Evolutionary conservation across 2,113 vertebrate species (phyloP).

Genomic region (Zosterops hypoxanthus): DNA sequence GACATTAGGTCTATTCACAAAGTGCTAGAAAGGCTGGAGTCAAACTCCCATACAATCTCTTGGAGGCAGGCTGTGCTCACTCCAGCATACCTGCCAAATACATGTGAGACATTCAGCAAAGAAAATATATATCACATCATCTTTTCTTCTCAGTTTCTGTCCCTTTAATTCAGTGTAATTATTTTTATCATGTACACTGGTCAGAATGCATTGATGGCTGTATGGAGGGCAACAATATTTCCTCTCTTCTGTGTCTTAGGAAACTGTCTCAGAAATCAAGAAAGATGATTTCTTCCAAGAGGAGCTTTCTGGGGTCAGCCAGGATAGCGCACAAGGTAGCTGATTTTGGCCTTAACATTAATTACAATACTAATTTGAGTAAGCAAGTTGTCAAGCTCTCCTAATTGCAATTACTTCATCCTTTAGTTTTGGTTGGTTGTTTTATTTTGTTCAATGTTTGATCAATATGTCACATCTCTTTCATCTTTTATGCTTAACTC

Average conservation of each 20-base stretch:
- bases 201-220: not conserved
- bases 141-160: not conserved
- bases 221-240: not conserved
- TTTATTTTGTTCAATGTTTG: not conserved
- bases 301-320: not conserved
- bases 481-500: not conserved
- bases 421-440: not conserved
- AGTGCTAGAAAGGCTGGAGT: constrained; percentile 23
- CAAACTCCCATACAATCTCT: constrained; percentile 60
- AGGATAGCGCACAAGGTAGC: not conserved
- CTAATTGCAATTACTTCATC: not conserved
- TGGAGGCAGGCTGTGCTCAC: constrained; percentile 5
- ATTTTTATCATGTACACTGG: not conserved
- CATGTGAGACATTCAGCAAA: not conserved
- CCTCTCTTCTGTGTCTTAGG: not conserved
- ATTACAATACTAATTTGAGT: not conserved
- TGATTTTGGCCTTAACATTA: not conserved
- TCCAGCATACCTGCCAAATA: not conserved
- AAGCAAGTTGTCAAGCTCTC: not conserved
- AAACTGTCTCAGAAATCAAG: not conserved
- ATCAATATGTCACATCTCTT: not conserved
- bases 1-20: constrained; percentile 13
- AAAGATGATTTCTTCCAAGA: not conserved
- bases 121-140: not conserved
- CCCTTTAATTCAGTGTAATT: not conserved